Evolutionary conservation across 2,888 invertebrate species (phyloP).

Genomic region (Lucinisca nassula): DNA sequence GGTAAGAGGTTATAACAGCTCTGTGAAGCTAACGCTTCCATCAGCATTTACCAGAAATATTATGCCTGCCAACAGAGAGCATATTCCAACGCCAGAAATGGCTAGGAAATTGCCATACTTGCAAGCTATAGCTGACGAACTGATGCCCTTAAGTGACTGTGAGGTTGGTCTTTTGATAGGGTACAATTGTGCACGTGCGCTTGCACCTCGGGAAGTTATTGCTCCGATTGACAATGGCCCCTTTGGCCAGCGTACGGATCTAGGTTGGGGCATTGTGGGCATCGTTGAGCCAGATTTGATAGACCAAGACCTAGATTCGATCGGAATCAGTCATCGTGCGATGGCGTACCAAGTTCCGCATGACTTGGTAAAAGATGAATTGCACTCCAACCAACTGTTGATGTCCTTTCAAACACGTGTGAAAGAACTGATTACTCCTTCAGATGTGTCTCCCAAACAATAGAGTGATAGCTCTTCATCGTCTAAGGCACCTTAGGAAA

Average conservation of each 20-base stretch:
- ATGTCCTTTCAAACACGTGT: constrained; percentile 25
- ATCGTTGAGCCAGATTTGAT: constrained; percentile 54
- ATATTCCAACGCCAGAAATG: constrained; percentile 54
- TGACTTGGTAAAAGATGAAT: not conserved
- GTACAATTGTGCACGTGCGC: constrained; percentile 68
- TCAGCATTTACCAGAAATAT: constrained; percentile 49
- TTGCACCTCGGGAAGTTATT: constrained; percentile 62
- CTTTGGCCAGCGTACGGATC: constrained; percentile 59
- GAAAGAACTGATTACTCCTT: constrained; percentile 10
- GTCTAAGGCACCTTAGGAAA: not conserved
- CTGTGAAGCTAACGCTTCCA: constrained; percentile 53
- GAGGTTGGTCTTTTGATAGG: constrained; percentile 65
- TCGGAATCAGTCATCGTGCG: constrained; percentile 42
- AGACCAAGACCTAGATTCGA: not conserved
- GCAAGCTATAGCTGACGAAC: constrained; percentile 26
- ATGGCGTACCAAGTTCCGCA: not conserved
- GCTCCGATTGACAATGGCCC: constrained; percentile 49
- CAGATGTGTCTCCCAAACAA: constrained; percentile 30
- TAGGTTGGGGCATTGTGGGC: constrained; percentile 68
- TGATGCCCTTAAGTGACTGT: constrained; percentile 36
- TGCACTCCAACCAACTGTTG: not conserved
- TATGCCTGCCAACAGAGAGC: constrained; percentile 60
- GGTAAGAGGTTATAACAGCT: constrained; percentile 47
- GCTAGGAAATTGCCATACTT: constrained; percentile 50
- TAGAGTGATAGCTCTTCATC: not conserved